Base-by-base conservation (phyloP, 2,113 vertebrate species). In the Alaudala cheleensis region DNA sequence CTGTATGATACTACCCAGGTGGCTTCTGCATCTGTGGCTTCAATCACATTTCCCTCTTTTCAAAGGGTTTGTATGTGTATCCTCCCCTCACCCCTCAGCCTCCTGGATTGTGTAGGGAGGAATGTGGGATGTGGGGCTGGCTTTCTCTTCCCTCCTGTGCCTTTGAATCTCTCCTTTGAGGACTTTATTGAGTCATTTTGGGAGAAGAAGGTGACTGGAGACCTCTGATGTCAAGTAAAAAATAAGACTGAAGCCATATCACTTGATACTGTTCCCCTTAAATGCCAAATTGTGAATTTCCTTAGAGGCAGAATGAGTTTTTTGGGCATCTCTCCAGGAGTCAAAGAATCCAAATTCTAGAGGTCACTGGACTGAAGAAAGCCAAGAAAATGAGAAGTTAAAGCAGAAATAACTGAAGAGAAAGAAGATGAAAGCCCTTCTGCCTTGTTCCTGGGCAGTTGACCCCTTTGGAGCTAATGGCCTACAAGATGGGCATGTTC, bases 281-380 rank as follows among this genome's bases (percentile, higher is more conserved):
- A 93, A 92, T 96, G 94, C 94, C 93, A 96, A 96, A 90, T 76
- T 88, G 85, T 95, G 92, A 91, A 96, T 96, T 97, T 95, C 88
- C 93, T 96, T 74, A 50, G 92, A 94, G 88, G 82, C 92, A 92
- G 67, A 92, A 83, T 83, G 90, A 95, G 86, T 33, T 90, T 69
- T 89, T 95, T 93, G 93, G 96, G 95, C 93, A 86, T n/a, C 26
- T 93, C 80, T 93, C 95, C 94, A 96, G 81, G 20, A 96, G 94
- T 93, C 90, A 86, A 83, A 93, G 95, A 92, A 90, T 88, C 71
- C 60, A 39, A 72, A 67, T 96, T 96, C 56, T 96, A 81, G 95
- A 94, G 90, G 94, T 96, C 80, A 90, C 40, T 78, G 86, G 90
- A 81, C 88, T 92, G 92, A 81, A 81, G 86, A 95, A 90, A 91